Conservation (phyloP, 2,797 vertebrate species). For the Champsocephalus esox region DNA sequence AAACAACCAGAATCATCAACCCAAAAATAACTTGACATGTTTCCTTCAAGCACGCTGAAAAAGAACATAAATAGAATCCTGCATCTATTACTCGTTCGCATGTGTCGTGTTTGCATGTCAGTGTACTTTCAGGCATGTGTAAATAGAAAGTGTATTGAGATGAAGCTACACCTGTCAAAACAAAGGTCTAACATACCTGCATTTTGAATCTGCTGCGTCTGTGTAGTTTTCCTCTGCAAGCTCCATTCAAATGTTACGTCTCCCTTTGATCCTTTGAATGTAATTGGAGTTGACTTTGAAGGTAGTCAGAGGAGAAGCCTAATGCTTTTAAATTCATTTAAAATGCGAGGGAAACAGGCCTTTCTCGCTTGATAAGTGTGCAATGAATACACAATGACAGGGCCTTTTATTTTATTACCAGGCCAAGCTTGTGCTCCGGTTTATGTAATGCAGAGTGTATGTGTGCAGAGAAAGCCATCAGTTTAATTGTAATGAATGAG, state of each 20-base stretch:
- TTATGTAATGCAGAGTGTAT: conserved; percentile 6
- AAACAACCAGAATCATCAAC: conserved; percentile 6
- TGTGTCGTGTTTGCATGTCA: conserved; percentile 46
- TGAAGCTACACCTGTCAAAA: conserved; percentile 10
- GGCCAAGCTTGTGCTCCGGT: conserved; percentile 23
- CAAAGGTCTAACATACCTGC: conserved; percentile 13
- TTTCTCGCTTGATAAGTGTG: conserved; percentile 35
- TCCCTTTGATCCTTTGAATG: conserved; percentile 37
- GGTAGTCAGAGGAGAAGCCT: conserved; percentile 29
- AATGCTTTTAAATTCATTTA: conserved; percentile 35
- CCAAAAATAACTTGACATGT: not conserved
- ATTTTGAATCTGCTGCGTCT: conserved; percentile 9
- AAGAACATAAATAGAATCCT: not conserved
- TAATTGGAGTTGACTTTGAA: conserved; percentile 45
- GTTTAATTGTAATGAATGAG: conserved; percentile 10
- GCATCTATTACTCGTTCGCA: conserved; percentile 23
- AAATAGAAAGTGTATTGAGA: conserved; percentile 20
- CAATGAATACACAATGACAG: conserved; percentile 48
- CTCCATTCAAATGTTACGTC: conserved; percentile 20
- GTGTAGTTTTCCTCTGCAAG: conserved; percentile 9
- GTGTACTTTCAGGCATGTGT: conserved; percentile 3
- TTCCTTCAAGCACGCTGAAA: conserved; percentile 6
- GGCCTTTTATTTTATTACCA: conserved; percentile 48
- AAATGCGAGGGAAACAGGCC: conserved; percentile 38
- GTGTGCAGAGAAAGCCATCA: not conserved